Evolutionary conservation across 2,888 invertebrate genomes (phyloP), one percentile per base, ranked within the genome.

Genomic region (Caenorhabditis angaria): DNA sequence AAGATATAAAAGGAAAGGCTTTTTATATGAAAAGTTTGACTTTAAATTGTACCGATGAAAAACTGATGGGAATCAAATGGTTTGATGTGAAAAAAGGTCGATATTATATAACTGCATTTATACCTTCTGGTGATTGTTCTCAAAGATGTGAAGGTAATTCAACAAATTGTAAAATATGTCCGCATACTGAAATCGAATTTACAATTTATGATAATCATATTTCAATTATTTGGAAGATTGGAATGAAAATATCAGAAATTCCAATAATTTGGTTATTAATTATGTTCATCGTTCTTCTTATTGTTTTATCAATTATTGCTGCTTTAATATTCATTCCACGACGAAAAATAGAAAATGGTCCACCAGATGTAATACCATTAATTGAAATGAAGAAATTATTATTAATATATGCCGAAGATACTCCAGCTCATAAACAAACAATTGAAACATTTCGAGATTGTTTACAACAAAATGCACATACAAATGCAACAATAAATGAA

Each of bases 11-110:
- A 4, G 50, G 24, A 2, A 50, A 81, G n/a, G 29, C 53, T 18
- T 58, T 65, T 25, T 54, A 83, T 18, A 80, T 73, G 2, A 61
- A 72, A 1, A 41, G 76, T 25, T 65, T 84, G 20, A 61, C 53
- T 55, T n/a, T 61, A 12, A 51, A 62, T 55, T 80, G 82, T 3
- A 81, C 76, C 54, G 78, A 71, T 24, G 24, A 54, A 5, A 24
- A 24, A 18, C 25, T 54, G 1, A 5, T 54, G 4, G 54, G 24
- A 27, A 27, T 27, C 24, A 18, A 54, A 25, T 25, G 25, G 51
- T 25, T 51, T 22, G 25, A 20, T 24, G 47, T 28, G 75, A 78
- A 62, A 27, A 35, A 82, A 12, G 82, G 6, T 12, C 3, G 22
- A 3, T 51, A 51, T 22, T 51, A 51, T 51, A 3, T 51, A n/a